Evolutionary conservation across 2,113 vertebrate genomes (phyloP), one percentile per base, ranked within the genome.

Genomic region (Actenoides hombroni): DNA sequence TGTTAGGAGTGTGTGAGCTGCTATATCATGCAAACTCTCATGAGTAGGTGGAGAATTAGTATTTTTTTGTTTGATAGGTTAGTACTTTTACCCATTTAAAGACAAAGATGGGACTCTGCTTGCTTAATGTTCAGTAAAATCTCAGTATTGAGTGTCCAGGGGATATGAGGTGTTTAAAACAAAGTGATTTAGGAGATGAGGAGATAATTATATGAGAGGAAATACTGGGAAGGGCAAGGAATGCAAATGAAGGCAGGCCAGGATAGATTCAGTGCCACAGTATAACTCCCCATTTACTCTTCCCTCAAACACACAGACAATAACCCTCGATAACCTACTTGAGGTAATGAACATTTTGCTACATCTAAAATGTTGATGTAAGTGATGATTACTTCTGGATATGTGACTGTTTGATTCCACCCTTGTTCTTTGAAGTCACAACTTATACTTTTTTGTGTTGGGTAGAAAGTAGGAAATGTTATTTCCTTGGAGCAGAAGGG

Each of bases 151-250:
- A 65, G 90, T 91, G 86, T 95, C 91, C 80, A 97, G 67, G 80
- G 81, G 77, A 78, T 97, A 92, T 92, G 86, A 97, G 96, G 92
- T 97, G 90, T 96, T 97, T 97, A 93, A 97, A 98, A 89, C 78
- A 94, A 97, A 97, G 86, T 88, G 96, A 90, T 91, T 92, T 35
- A 86, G 91, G 80, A 96, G 68, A 88, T 95, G 83, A 95, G 96
- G 56, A 97, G 94, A 70, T 97, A 97, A 96, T 97, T 98, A 95
- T 80, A 31, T 85, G 76, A 94, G 86, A 76, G 31, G 78, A 86
- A 94, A 78, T 89, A 88, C 31, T 88, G 87, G 90, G 92, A 95
- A 96, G 56, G 86, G 59, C 64, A 92, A 54, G 59, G 48, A 95
- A 89, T 80, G 84, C 73, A 96, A 96, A 95, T 79, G 67, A 96